Conservation (phyloP, 2,797 vertebrate species). For the Chloroceryle inda region DNA sequence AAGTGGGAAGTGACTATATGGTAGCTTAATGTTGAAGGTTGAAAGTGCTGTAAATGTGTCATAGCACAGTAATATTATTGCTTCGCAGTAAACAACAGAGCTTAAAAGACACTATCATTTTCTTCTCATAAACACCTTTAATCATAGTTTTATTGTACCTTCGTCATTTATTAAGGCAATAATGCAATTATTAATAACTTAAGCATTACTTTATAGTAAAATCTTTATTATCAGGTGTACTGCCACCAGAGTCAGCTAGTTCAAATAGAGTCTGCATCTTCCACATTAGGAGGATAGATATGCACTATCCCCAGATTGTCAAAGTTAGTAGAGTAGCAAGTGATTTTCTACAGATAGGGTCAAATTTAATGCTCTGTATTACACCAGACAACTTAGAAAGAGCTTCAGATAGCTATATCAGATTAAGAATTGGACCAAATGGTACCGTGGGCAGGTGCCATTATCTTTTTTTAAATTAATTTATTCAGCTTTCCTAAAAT, state of each 20-base stretch:
- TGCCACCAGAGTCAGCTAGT: not conserved
- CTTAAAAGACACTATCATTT: slow-evolving; percentile 33
- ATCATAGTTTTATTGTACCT: slow-evolving; percentile 30
- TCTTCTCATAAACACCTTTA: slow-evolving; percentile 38
- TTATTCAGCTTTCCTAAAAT: slow-evolving; percentile 18
- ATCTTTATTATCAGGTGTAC: not conserved
- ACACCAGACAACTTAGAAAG: not conserved
- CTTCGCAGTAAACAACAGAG: slow-evolving; percentile 30
- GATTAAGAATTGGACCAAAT: slow-evolving; percentile 4
- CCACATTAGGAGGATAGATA: not conserved
- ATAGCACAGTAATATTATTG: slow-evolving; percentile 1
- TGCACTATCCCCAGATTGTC: not conserved
- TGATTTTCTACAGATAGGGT: not conserved
- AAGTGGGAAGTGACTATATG: not conserved
- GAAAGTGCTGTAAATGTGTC: slow-evolving; percentile 40
- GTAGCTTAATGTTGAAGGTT: slow-evolving; percentile 22
- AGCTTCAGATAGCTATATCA: not conserved
- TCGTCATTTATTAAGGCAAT: slow-evolving; percentile 45
- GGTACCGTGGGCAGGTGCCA: slow-evolving; percentile 1
- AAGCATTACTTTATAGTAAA: slow-evolving; percentile 26
- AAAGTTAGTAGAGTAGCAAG: not conserved
- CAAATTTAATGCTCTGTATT: not conserved
- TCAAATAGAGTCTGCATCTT: not conserved
- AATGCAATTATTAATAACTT: slow-evolving; percentile 58
- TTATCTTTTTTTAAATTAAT: slow-evolving; percentile 29